Base-by-base conservation (phyloP, 2,888 invertebrate species). In the Terebella lapidaria region DNA sequence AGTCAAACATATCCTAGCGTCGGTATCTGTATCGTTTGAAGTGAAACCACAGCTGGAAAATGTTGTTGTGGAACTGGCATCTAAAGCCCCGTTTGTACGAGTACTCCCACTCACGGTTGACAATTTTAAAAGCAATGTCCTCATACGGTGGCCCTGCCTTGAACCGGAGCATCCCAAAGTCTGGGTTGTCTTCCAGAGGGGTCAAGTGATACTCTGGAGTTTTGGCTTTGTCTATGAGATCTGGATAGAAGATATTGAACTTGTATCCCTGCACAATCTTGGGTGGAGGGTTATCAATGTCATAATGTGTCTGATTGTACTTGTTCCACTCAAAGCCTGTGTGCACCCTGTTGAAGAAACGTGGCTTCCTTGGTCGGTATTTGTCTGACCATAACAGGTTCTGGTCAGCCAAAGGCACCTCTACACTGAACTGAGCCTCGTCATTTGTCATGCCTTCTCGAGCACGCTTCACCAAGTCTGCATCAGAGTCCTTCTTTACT, bases 201-300 rank as follows among this genome's bases (percentile, higher is more conserved):
- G 91, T 94, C 83, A 96, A 83, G 59, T 89, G 91, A 82, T 97
- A 99, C 78, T 92, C 89, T 0, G 99, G 99, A 18, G 97, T 94
- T 57, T 76, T 73, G 61, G 88, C 85, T 78, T 94, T 94, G 80
- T 97, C 93, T 71, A 99, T 95, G 63, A 99, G 86, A 84, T 99
- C 99, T 0, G 99, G 97, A 84, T 96, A 99, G 84, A 99, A 99
- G 71, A 99, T 99, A 83, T 99, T 99, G 82, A 99, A 99, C 82
- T 99, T 97, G 84, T 99, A 99, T 4, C 99, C 99, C 82, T 99
- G 99, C 0, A 99, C 99, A 76, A 99, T 96, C 84, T 99, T 99
- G 0, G 99, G 99, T 5, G 99, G 99, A 56, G 99, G 99, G 84
- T 99, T 99, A 81, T 99, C 99, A 90, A 97, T 94, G 81, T 99